phyloP scores from a whole-genome alignment of 1,140 invertebrate genomes.

The Globodera ellingtonae region DNA sequence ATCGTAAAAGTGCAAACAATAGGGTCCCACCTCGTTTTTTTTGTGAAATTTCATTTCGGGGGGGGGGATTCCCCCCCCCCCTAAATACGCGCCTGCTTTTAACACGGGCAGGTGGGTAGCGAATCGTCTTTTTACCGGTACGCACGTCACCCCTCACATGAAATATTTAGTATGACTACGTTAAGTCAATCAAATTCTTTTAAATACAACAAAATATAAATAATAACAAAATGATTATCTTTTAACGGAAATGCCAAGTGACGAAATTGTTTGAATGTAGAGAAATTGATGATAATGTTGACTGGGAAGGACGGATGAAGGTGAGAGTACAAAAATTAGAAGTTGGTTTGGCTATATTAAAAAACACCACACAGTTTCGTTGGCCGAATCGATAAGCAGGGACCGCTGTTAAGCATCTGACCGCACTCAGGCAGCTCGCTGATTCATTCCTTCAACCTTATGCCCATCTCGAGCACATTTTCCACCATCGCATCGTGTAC shows the following conservation, averaged over 20 bases:
- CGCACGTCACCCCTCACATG: no score
- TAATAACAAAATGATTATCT: not conserved
- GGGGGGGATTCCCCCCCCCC: no score
- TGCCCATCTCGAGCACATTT: not conserved
- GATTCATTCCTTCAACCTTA: not conserved
- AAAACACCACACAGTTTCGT: no score
- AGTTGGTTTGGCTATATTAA: not conserved
- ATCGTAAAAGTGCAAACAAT: no score
- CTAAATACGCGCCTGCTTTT: no score
- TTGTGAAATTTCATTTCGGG: no score
- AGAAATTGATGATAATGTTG: not conserved
- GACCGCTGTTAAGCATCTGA: not conserved
- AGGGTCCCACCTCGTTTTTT: no score
- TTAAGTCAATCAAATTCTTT: not conserved
- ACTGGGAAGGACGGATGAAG: not conserved
- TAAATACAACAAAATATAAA: not conserved
- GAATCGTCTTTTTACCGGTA: no score
- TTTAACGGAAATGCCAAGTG: not conserved
- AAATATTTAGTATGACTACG: no score
- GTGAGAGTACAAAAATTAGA: not conserved
- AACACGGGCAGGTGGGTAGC: no score
- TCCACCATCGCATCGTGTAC: conserved; percentile 2
- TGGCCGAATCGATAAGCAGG: not conserved
- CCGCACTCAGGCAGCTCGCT: no score
- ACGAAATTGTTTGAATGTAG: not conserved